Conservation (phyloP, 2,888 invertebrate species). For the Catocala sponsa region DNA sequence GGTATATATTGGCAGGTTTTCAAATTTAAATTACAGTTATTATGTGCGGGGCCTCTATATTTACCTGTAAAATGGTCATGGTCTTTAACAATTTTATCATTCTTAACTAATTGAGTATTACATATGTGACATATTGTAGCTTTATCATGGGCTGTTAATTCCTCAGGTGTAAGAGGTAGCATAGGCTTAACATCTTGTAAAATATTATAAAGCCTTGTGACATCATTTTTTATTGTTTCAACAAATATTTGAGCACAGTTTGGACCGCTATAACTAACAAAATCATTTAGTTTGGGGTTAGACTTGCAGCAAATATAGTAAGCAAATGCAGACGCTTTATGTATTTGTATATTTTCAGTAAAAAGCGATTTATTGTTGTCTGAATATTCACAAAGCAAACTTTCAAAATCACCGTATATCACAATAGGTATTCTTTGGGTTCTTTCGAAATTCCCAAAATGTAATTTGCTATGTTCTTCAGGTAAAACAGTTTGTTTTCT, state of each 20-base stretch:
- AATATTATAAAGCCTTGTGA: too few relatives aligned
- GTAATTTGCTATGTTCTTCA: constrained; percentile 9
- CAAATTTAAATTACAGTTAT: not conserved
- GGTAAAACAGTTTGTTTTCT: constrained; percentile 11
- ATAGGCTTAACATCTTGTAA: too few relatives aligned
- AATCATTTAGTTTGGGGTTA: constrained; percentile 10
- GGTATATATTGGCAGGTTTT: constrained; percentile 1
- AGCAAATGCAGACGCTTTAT: constrained; percentile 8
- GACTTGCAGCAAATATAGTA: constrained; percentile 14
- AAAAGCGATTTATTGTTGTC: constrained; percentile 10
- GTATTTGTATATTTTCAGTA: constrained; percentile 11
- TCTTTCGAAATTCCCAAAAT: constrained; percentile 8
- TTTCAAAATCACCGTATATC: constrained; percentile 2
- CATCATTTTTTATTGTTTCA: too few relatives aligned
- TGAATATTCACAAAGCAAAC: constrained; percentile 9
- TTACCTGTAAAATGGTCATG: too few relatives aligned
- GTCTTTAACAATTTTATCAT: too few relatives aligned
- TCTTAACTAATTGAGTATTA: too few relatives aligned
- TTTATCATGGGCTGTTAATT: too few relatives aligned
- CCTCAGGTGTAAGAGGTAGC: too few relatives aligned
- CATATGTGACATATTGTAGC: too few relatives aligned
- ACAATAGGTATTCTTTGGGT: constrained; percentile 7
- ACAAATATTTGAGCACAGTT: constrained; percentile 1
- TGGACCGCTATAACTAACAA: constrained; percentile 11
- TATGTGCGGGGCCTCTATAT: too few relatives aligned